Evolutionary conservation across 2,888 invertebrate species (phyloP), one percentile per base, ranked within the genome.

Genomic region (Rhabditophanes sp.): DNA sequence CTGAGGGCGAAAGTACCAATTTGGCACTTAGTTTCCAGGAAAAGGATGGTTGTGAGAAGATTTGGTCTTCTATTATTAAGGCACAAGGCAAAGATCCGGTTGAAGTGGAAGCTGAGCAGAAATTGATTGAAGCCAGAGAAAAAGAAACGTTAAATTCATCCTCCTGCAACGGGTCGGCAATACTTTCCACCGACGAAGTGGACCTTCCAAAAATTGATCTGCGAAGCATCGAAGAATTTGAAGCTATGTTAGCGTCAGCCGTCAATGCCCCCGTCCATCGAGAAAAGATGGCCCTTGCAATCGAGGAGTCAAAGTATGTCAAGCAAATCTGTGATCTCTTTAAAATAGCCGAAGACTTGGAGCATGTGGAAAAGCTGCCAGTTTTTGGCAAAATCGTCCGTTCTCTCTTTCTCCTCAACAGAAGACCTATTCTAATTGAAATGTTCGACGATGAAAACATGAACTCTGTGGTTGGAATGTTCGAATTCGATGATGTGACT

Each of bases 61-160:
- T 99, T 61, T 99, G 96, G 96, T 90, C 90, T 66, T 90, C 90
- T 71, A 96, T 99, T 65, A 99, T 96, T 71, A 82, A 84, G 75
- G 81, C 96, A 23, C 96, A 99, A 20, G 46, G 46, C 12, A 35
- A 37, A 9, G 46, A 46, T 27, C 46, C 46, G 7, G 48, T 50
- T 21, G 33, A 26, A 15, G 41, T 32, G 11, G 45, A 25, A 6
- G 42, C 20, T 8, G 17, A 28, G 19, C 17, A 46, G 42, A 30
- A 44, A 39, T 42, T 41, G 5, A 40, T 22, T 32, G 44, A 25
- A 22, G 19, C 26, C 9, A 40, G 45, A 14, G 42, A 44, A n/a
- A 29, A 40, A 19, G 40, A 41, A 29, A 36, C 33, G 17, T 39
- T 36, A 11, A 39, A 39, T 11, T 30, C 21, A 20, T 8, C 4